Conservation (phyloP, 2,113 vertebrate genomes). For the Pseudopodoces humilis region DNA sequence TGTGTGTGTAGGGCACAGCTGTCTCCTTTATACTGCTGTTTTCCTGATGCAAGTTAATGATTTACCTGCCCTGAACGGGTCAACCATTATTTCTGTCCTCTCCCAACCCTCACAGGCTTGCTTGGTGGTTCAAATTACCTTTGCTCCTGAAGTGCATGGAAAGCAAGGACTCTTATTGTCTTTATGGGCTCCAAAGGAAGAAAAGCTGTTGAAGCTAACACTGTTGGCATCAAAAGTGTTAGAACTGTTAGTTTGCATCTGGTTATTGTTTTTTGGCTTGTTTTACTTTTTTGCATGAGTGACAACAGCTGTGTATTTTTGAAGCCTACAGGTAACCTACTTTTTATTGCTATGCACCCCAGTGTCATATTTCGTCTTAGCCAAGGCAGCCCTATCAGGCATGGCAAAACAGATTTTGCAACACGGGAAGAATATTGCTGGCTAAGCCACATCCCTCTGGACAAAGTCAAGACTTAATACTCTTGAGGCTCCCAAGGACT, state of each 20-base stretch:
- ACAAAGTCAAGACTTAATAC: not conserved
- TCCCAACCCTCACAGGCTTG: not conserved
- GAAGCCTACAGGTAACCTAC: not conserved
- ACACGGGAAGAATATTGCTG: not conserved
- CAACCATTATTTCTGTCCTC: not conserved
- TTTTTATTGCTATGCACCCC: not conserved
- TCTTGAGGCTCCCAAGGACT: not conserved
- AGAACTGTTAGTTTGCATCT: not conserved
- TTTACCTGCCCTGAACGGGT: conserved; percentile 17
- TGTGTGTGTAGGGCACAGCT: not conserved
- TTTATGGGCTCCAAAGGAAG: not conserved
- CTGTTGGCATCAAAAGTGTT: not conserved
- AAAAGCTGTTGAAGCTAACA: not conserved
- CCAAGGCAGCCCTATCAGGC: not conserved
- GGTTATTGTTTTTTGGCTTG: not conserved
- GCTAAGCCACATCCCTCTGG: not conserved
- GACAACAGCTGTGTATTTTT: not conserved
- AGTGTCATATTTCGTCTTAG: not conserved
- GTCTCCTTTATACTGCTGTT: not conserved
- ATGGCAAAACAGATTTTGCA: conserved; percentile 4
- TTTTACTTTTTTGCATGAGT: not conserved
- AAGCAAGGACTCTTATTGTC: not conserved
- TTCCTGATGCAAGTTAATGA: conserved; percentile 16
- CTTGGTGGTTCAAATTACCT: not conserved
- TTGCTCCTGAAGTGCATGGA: not conserved